phyloP scores from a whole-genome alignment of 2,113 vertebrate species.

The Melanotaenia duboulayi region DNA sequence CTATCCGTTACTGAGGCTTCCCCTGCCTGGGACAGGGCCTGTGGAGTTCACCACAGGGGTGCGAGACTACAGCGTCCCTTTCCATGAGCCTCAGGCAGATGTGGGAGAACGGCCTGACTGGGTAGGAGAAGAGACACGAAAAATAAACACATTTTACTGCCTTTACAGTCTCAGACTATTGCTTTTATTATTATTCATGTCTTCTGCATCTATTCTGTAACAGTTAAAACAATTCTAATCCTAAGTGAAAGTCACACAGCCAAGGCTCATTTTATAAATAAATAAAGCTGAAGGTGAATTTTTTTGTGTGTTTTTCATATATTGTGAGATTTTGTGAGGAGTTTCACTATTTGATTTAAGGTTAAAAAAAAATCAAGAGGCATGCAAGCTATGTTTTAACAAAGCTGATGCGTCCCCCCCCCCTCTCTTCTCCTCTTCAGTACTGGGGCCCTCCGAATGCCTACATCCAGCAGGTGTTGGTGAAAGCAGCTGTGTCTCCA shows the following conservation, averaged over 20 bases:
- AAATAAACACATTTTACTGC: background rate
- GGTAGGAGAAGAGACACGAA: conserved; percentile 77
- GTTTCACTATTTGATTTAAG: background rate
- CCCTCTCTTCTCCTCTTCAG: conserved; percentile 66
- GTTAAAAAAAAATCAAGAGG: background rate
- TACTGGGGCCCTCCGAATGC: conserved; percentile 93
- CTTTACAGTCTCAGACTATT: background rate
- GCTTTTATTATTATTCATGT: background rate
- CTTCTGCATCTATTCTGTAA: background rate
- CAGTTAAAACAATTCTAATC: background rate
- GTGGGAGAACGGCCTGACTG: conserved; percentile 88
- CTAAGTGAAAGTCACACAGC: background rate
- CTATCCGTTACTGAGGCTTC: conserved; percentile 93
- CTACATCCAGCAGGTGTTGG: conserved; percentile 96
- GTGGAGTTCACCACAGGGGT: conserved; percentile 94
- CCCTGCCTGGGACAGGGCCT: conserved; percentile 93
- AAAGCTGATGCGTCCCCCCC: background rate
- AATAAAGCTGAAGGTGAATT: too few relatives aligned
- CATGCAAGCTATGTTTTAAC: background rate
- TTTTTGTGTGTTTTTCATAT: too few relatives aligned
- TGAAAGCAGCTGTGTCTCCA: conserved; percentile 94
- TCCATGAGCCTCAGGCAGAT: conserved; percentile 78
- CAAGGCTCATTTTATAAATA: too few relatives aligned
- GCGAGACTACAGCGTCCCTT: conserved; percentile 89
- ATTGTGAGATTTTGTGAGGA: too few relatives aligned